A percentile compares a stretch with the other conserved stretches of the same genome.
phyloP scores from a whole-genome alignment of 2,797 vertebrate species.

The Tenualosa ilisha region DNA sequence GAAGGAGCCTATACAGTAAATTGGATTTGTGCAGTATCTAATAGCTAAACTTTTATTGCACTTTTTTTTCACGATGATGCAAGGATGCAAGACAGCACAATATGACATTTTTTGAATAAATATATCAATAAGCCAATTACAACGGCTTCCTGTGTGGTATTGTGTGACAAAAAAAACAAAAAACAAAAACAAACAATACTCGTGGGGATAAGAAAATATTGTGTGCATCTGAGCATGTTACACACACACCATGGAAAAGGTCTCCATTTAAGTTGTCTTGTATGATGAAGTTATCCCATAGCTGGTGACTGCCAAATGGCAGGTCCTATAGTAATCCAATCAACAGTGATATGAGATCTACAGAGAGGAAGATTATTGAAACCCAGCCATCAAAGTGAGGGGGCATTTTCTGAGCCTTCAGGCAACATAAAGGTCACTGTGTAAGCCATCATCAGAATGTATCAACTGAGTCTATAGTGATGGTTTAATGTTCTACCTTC shows the following conservation, averaged over 20 bases:
- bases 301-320: constrained; percentile 15
- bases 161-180: neutral
- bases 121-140: neutral
- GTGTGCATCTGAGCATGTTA: neutral
- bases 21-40: neutral
- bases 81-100: neutral
- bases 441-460: neutral
- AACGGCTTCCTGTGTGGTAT: neutral
- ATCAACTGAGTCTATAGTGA: neutral
- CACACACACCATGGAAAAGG: neutral
- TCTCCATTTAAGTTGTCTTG: neutral
- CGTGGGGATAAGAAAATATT: neutral
- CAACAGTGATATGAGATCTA: constrained; percentile 23
- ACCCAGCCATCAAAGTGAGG: constrained; percentile 7
- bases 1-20: neutral
- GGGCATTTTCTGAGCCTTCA: neutral
- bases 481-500: neutral
- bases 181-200: neutral
- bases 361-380: constrained; percentile 32
- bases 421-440: neutral
- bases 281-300: neutral
- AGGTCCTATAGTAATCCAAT: constrained; percentile 28
- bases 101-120: neutral
- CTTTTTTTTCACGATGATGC: neutral
- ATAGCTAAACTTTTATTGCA: neutral